A percentile compares a stretch with the other conserved stretches of the same genome.
phyloP scores from a whole-genome alignment of 2,888 invertebrate species.

The Acleris sparsana region DNA sequence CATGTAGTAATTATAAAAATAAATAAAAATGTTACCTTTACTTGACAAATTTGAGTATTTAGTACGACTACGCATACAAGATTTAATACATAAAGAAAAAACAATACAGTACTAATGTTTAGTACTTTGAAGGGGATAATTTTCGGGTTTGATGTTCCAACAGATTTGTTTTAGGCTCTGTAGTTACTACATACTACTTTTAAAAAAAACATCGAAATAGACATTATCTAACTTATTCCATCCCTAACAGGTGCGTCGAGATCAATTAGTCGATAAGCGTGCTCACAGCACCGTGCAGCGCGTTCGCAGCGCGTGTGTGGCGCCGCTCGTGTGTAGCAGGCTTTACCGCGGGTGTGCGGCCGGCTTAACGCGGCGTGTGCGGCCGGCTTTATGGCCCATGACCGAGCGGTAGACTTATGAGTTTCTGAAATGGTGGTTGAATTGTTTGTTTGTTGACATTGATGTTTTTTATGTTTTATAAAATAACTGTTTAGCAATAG shows the following conservation, averaged over 20 bases:
- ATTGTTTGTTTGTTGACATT: neutral
- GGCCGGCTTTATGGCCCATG: slow-evolving; percentile 11
- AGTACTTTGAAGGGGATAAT: too few relatives aligned
- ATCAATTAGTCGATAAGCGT: slow-evolving; percentile 72
- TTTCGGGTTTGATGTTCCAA: too few relatives aligned
- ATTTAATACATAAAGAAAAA: too few relatives aligned
- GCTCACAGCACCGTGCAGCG: slow-evolving; percentile 23
- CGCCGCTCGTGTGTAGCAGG: slow-evolving; percentile 10
- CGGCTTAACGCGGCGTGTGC: slow-evolving; percentile 20
- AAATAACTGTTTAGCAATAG: too few relatives aligned
- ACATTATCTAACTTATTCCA: neutral
- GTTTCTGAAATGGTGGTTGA: slow-evolving; percentile 10
- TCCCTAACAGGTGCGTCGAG: slow-evolving; percentile 55
- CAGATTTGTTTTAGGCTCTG: too few relatives aligned
- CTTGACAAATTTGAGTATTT: too few relatives aligned
- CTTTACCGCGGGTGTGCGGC: slow-evolving; percentile 16
- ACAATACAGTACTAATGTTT: too few relatives aligned
- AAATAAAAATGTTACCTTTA: too few relatives aligned
- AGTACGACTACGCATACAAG: too few relatives aligned
- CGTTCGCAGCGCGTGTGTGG: slow-evolving; percentile 9
- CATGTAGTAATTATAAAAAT: too few relatives aligned
- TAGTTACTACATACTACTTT: neutral
- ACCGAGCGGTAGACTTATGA: slow-evolving; percentile 9
- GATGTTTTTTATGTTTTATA: neutral
- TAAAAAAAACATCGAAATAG: neutral